Percentiles rank a stretch among this genome's conserved stretches.
Evolutionary conservation across 2,113 vertebrate genomes (phyloP).

Genomic region (Dicerorhinus sumatrensis): DNA sequence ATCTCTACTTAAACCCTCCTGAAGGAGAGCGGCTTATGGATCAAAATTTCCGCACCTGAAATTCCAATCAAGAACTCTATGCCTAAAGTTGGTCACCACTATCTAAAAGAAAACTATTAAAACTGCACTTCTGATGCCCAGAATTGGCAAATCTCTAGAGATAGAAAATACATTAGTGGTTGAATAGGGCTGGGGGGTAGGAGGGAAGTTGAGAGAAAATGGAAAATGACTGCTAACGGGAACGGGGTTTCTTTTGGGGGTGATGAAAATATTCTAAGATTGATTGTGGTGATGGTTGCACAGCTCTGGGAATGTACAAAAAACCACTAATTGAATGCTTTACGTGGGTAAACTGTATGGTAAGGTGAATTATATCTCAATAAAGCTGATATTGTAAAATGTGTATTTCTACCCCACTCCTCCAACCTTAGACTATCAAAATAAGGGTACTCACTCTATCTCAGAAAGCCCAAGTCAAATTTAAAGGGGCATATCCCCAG

Average conservation of each 20-base stretch:
- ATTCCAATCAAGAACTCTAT: conserved; percentile 26
- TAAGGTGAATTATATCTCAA: background rate
- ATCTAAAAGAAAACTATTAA: background rate
- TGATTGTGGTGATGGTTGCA: background rate
- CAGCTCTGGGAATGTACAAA: background rate
- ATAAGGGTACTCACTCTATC: background rate
- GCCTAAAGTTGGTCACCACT: background rate
- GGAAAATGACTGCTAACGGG: background rate
- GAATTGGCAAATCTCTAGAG: background rate
- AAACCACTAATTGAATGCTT: background rate
- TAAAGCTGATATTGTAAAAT: conserved; percentile 39
- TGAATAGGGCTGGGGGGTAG: background rate
- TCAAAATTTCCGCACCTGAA: background rate
- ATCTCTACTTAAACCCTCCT: background rate
- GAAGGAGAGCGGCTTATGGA: background rate
- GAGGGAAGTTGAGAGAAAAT: background rate
- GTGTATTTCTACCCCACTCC: background rate
- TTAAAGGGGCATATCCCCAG: conserved; percentile 12
- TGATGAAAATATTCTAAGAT: conserved; percentile 21
- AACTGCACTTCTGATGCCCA: background rate
- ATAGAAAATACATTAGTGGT: background rate
- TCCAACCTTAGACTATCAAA: background rate
- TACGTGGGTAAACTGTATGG: background rate
- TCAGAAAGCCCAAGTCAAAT: conserved; percentile 38
- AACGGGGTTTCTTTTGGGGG: background rate